These are phyloP conservation scores for Microcaecilia unicolor DNA, from an alignment of 2,797 vertebrate genomes.

Conservation along the genomic window DNA sequence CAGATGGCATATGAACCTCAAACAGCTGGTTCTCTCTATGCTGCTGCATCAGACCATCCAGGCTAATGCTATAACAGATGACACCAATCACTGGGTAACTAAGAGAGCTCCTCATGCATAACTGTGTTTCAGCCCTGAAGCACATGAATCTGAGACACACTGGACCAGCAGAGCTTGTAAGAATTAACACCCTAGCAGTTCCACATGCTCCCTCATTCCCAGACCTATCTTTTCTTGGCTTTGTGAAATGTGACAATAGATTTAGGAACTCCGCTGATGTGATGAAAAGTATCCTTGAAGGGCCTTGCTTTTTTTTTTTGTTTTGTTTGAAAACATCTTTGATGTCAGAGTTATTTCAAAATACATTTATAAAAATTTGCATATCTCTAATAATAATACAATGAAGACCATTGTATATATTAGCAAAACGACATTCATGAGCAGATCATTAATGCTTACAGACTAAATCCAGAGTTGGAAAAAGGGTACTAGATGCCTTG, in stretches of 20 bases:
- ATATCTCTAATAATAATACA: no score
- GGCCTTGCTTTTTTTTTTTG: no score
- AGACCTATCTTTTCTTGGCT: slow-evolving; percentile 10
- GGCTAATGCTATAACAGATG: slow-evolving; percentile 42
- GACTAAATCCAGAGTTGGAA: no score
- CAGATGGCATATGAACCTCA: slow-evolving; percentile 84
- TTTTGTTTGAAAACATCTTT: no score
- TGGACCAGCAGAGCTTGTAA: slow-evolving; percentile 23
- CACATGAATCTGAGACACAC: slow-evolving; percentile 35
- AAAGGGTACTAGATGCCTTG: no score
- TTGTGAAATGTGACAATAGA: not conserved
- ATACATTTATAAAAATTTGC: no score
- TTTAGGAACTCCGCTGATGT: no score
- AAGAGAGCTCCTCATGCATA: slow-evolving; percentile 19
- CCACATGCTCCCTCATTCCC: slow-evolving; percentile 17
- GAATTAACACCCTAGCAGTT: slow-evolving; percentile 14
- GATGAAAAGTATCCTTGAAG: no score
- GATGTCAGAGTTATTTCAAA: no score
- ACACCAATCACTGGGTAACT: slow-evolving; percentile 45
- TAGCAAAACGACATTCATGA: no score
- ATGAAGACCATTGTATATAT: no score
- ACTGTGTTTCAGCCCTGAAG: slow-evolving; percentile 29
- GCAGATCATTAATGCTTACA: no score
- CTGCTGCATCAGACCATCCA: slow-evolving; percentile 46
- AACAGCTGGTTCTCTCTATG: slow-evolving; percentile 70